Evolutionary conservation across 2,113 vertebrate genomes (phyloP).

Genomic region (Limanda limanda): DNA sequence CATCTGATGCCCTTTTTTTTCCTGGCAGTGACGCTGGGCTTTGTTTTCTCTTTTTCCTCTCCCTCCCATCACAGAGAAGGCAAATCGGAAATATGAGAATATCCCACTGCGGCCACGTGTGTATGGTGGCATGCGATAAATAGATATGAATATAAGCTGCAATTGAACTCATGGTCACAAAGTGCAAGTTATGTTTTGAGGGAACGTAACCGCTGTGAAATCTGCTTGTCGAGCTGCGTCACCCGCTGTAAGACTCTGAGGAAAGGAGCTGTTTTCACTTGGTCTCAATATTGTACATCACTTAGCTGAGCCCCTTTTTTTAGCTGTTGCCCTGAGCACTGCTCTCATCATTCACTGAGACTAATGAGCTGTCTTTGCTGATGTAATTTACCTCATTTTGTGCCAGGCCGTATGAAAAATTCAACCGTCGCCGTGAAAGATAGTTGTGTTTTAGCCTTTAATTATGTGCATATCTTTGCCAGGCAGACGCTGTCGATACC

Average conservation of each 20-base stretch:
- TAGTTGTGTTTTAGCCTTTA: conserved; percentile 41
- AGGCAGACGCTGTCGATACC: conserved; percentile 17
- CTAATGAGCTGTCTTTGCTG: conserved; percentile 71
- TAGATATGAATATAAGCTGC: background rate
- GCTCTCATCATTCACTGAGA: conserved; percentile 67
- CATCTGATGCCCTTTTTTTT: conserved; percentile 15
- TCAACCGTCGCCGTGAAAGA: conserved; percentile 45
- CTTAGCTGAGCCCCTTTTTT: conserved; percentile 29
- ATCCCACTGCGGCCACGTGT: background rate
- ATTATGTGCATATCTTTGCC: conserved; percentile 55
- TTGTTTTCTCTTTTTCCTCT: background rate
- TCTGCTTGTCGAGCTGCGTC: background rate
- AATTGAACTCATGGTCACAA: background rate
- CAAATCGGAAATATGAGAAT: background rate
- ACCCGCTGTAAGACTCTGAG: background rate
- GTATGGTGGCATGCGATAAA: too few species aligned
- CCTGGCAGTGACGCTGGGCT: background rate
- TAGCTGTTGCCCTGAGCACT: conserved; percentile 42
- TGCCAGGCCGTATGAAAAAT: conserved; percentile 62
- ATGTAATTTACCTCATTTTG: conserved; percentile 66
- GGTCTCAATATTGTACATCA: conserved; percentile 37
- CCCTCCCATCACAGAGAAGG: background rate
- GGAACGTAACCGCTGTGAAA: conserved; percentile 16
- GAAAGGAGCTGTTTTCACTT: conserved; percentile 21
- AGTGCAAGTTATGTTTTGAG: background rate